A percentile compares a stretch with the other conserved stretches of the same genome.
Evolutionary conservation across 2,113 vertebrate genomes (phyloP).

Genomic region (Chloropsis hardwickii): DNA sequence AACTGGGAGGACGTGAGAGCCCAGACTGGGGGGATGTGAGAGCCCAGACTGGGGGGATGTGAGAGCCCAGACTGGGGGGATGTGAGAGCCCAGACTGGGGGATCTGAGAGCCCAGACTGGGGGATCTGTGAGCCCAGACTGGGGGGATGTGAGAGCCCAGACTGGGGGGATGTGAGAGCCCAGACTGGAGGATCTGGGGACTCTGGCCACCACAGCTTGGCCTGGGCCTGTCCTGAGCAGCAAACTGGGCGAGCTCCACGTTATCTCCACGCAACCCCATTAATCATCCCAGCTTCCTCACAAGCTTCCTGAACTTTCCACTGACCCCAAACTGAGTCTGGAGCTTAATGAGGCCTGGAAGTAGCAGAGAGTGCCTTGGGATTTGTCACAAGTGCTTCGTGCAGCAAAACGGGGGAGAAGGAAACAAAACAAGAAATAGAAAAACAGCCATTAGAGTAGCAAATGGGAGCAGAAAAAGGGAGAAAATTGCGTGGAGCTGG

Average conservation of each 20-base stretch:
- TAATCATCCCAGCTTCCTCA: background rate
- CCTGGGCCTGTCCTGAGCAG: background rate
- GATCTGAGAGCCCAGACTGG: background rate
- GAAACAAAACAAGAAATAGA: background rate
- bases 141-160: background rate
- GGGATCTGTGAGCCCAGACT: no score
- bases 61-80: background rate
- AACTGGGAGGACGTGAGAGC: no score
- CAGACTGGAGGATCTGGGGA: fast-evolving
- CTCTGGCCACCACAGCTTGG: background rate
- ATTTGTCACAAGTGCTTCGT: background rate
- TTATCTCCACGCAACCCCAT: background rate
- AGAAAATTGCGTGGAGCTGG: background rate
- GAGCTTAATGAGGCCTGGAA: conserved; percentile 11
- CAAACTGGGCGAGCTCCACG: background rate
- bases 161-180: background rate
- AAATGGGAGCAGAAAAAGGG: background rate
- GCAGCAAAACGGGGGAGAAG: background rate
- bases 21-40: background rate
- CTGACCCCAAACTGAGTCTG: background rate
- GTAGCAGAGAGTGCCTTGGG: background rate
- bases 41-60: background rate
- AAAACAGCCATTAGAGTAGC: background rate
- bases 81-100: background rate
- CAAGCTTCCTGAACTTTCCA: background rate